Percentiles rank a stretch among this genome's conserved stretches.
These are phyloP conservation scores for Xenentodon cancila DNA, from an alignment of 2,797 vertebrate species.

Conservation along the genomic window DNA sequence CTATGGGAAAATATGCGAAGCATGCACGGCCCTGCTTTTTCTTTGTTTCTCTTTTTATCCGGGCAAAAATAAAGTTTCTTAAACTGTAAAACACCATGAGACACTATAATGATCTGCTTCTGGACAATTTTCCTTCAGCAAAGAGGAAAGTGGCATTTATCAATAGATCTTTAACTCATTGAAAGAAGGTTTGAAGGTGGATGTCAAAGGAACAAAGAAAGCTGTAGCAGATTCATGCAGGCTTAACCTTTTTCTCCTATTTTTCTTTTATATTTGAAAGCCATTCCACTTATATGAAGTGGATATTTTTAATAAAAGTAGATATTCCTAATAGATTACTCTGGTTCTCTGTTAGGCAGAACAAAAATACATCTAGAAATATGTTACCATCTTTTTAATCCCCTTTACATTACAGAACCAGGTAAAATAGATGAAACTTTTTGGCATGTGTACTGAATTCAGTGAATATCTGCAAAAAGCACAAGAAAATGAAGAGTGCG, in stretches of 20 bases:
- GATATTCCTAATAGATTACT: conserved; percentile 3
- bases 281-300: conserved; percentile 14
- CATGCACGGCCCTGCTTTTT: conserved; percentile 24
- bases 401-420: not conserved
- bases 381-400: not conserved
- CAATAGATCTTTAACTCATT: conserved; percentile 46
- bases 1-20: conserved; percentile 44
- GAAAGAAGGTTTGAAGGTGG: conserved; percentile 40
- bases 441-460: not conserved
- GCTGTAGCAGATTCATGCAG: not conserved
- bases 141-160: conserved; percentile 34
- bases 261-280: conserved; percentile 18
- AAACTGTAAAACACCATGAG: conserved; percentile 37
- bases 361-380: conserved; percentile 4
- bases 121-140: conserved; percentile 56
- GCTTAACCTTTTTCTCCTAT: too few relatives aligned
- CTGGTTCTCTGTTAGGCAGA: not conserved
- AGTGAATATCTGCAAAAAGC: not conserved
- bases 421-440: conserved; percentile 1
- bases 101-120: conserved; percentile 51
- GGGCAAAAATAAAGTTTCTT: conserved; percentile 51
- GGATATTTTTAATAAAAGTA: not conserved
- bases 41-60: too few relatives aligned
- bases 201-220: conserved; percentile 28
- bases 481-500: not conserved